Evolutionary conservation across 2,113 vertebrate genomes (phyloP), one percentile per base, ranked within the genome.

Genomic region (Labeo rohita): DNA sequence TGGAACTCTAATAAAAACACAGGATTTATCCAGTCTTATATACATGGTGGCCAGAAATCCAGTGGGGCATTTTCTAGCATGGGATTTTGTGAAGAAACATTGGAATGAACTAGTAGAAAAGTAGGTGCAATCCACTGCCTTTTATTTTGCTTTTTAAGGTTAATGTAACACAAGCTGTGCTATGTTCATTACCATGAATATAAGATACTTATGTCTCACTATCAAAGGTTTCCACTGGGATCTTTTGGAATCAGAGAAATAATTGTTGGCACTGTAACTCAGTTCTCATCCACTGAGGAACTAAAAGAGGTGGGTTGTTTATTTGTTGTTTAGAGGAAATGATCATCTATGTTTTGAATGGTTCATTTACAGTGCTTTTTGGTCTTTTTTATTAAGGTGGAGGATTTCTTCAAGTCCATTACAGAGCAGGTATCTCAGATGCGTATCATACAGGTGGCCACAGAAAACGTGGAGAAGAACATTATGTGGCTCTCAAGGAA

Each of bases 381-480:
- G 49, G 88, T 18, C 77, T 61, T 92, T 87, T n/a, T 65, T 79
- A 75, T 39, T n/a, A 87, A 96, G 95, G 92, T 96, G 75, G 91
- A 93, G 89, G 65, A 82, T 56, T 96, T 96, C 89, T 96, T 95
- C 92, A 87, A 93, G 65, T 95, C 94, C 34, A 93, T 95, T 86
- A 92, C 89, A 88, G 92, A 96, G 49, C 92, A 96, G 50, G 86
- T 91, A 0, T 93, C 92, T 80, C 93, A 96, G 87, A 92, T 96
- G 39, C 94, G 92, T 76, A 88, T 85, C 47, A 92, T 93, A 59
- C 94, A 94, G 87, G 61, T 95, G 79, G 94, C 94, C 18, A 59
- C 95, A 52, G 95, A 96, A 83, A 95, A 93, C 23, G 34, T 96
- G 78, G 89, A 93, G 87, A 96, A 96, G 87, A 96, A 96, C 86